Evolutionary conservation across 2,888 invertebrate species (phyloP), one percentile per base, ranked within the genome.

Genomic region (Agrochola circellaris): DNA sequence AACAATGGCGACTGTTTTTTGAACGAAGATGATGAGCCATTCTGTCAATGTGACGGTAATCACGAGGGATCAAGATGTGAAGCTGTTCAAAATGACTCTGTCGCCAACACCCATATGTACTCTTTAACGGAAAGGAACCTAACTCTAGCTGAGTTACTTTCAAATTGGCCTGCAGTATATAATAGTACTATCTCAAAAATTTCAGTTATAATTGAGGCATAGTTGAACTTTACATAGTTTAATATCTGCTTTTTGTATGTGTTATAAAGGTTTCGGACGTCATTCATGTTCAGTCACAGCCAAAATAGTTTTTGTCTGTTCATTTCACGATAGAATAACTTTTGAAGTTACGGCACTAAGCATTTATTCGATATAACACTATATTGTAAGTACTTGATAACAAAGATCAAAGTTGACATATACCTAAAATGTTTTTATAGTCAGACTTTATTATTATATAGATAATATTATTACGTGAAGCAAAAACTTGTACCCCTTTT

Each of bases 11-110:
- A 90, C 1, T 98, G 98, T 89, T 91, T 92, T 34, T 81, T 97
- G 20, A 91, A 95, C 77, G 88, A 93, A 15, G 90, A 92, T 23
- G 90, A 92, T 34, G 93, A 84, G 15, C 93, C 95, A 15, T 71
- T 77, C 2, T 98, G 98, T 88, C 90, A 90, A 54, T 98, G 98
- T 89, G 74, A 89, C 1, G 87, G 90, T 2, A 96, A 96, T 15
- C 97, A 93, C 85, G 92, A 93, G 23, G 98, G 98, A 0, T 83
- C 90, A 3, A 95, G 97, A 82, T 98, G 98, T 91, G 97, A 98
- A 94, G 83, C 34, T n/a, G 80, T 73, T 7, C 89, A 86, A 75
- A 60, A 23, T 26, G 26, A 17, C 38, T 8, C 8, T 30, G 2
- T 9, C 30, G 7, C n/a, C 54, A 56, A 2, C n/a, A 56, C 3